phyloP scores from a whole-genome alignment of 2,888 invertebrate genomes.

The Nycteola revayana region DNA sequence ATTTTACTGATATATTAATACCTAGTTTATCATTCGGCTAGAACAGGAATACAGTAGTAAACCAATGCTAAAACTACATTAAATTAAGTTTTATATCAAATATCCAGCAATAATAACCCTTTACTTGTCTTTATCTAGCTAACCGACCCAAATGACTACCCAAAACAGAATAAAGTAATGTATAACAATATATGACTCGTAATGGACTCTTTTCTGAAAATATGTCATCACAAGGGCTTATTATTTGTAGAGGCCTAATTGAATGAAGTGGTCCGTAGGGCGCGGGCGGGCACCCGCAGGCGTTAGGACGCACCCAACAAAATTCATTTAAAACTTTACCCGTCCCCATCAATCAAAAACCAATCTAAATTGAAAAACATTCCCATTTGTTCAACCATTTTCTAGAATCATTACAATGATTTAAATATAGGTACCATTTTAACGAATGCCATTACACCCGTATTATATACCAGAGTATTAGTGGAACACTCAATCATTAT shows the following conservation, averaged over 20 bases:
- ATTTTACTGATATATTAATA: too few species aligned
- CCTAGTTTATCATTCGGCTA: too few species aligned
- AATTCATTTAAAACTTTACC: conserved; percentile 67
- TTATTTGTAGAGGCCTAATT: conserved; percentile 46
- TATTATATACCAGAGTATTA: conserved; percentile 12
- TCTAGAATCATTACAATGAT: conserved; percentile 35
- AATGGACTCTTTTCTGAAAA: conserved; percentile 22
- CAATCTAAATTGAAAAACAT: conserved; percentile 69
- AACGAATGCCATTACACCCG: conserved; percentile 17
- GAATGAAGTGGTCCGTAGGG: conserved; percentile 27
- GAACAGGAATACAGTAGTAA: too few species aligned
- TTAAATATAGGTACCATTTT: conserved; percentile 24
- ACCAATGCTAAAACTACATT: too few species aligned
- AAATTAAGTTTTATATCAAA: too few species aligned
- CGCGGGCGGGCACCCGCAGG: conserved; percentile 12
- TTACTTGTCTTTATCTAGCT: too few species aligned
- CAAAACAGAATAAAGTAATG: not conserved
- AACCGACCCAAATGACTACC: too few species aligned
- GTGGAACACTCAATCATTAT: conserved; percentile 4
- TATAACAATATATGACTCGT: conserved; percentile 1
- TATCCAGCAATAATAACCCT: too few species aligned
- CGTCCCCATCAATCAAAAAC: conserved; percentile 70
- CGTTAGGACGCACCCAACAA: conserved; percentile 33
- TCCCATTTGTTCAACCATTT: conserved; percentile 46
- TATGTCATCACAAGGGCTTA: conserved; percentile 28